Evolutionary conservation across 1,140 invertebrate species (phyloP), one percentile per base, ranked within the genome.

Genomic region (Subanguina moxae): DNA sequence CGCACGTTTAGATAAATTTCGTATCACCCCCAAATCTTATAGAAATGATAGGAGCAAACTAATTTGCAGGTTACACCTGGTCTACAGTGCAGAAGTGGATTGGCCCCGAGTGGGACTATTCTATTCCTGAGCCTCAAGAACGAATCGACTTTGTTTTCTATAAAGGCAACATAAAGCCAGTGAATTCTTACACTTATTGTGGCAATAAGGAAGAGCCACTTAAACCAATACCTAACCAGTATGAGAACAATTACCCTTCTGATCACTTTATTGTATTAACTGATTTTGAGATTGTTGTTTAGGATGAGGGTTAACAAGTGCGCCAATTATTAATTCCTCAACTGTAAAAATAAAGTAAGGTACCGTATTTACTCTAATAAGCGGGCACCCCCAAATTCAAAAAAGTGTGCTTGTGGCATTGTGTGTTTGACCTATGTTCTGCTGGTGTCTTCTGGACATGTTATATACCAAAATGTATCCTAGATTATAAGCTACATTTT

Each of bases 31-130:
- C n/a, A n/a, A n/a, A n/a, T n/a, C 1, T 8, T 15, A 28, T 17
- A 25, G 8, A 23, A 66, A 62, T 62, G 27, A 32, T 15, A 62
- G 5, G 17, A 27, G 27, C 32, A 30, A 27, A 17, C 19, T 52
- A 1, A 52, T 21, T 52, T 15, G n/a, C 48, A 64, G 62, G 27
- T 59, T 46, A 48, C 25, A 64, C 62, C 1, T 64, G 42, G 62
- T 64, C 62, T 38, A 64, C 30, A 11, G 66, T 68, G 57, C 66
- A 68, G 52, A 68, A 73, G 27, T 76, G 72, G 32, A 38, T 3
- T 38, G 32, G 66, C 19, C 46, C 58, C 11, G 66, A 68, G 30
- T 68, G 66, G 66, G 66, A 68, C 17, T 68, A 58, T 30, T 45
- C 38, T 5, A 68, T 68, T 32, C 62, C 66, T 27, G 66, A 68